Percentiles rank a stretch among this genome's conserved stretches.
These are phyloP conservation scores for Bungarus multicinctus DNA, from an alignment of 2,113 vertebrate species.

Conservation along the genomic window DNA sequence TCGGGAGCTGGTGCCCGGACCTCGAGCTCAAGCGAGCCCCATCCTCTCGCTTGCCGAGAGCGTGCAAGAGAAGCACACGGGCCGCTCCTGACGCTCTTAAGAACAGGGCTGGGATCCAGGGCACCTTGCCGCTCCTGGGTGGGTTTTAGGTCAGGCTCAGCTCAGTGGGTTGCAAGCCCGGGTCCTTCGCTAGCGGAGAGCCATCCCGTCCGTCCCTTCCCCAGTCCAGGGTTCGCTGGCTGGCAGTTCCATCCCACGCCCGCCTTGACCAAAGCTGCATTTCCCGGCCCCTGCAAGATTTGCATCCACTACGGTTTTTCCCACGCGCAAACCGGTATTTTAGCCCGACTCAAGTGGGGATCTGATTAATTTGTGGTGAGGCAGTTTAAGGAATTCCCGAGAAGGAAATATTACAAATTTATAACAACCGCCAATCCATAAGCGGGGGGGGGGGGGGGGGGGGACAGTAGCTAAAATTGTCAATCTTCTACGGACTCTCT, in stretches of 20 bases:
- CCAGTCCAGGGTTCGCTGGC: neutral
- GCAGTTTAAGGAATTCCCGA: neutral
- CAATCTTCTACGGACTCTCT: neutral
- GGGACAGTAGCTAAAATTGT: neutral
- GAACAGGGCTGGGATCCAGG: constrained; percentile 46
- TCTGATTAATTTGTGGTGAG: neutral
- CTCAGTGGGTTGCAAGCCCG: constrained; percentile 23
- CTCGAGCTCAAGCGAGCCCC: neutral
- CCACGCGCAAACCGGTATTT: neutral
- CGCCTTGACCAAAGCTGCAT: neutral
- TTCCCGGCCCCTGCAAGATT: neutral
- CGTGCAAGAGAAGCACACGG: neutral
- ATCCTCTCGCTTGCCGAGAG: constrained; percentile 44
- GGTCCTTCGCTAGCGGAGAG: neutral
- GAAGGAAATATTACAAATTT: neutral
- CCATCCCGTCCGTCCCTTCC: constrained; percentile 23
- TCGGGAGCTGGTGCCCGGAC: neutral
- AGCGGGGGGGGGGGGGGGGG: accelerated
- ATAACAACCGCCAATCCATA: neutral
- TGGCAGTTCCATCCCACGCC: constrained; percentile 1
- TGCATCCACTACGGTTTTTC: neutral
- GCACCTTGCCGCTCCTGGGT: constrained; percentile 43
- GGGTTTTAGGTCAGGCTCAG: constrained; percentile 46
- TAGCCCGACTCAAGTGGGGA: neutral
- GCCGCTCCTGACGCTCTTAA: neutral